Evolutionary conservation across 2,797 vertebrate genomes (phyloP), one percentile per base, ranked within the genome.

Genomic region (Gymnoscopelus microlampas): DNA sequence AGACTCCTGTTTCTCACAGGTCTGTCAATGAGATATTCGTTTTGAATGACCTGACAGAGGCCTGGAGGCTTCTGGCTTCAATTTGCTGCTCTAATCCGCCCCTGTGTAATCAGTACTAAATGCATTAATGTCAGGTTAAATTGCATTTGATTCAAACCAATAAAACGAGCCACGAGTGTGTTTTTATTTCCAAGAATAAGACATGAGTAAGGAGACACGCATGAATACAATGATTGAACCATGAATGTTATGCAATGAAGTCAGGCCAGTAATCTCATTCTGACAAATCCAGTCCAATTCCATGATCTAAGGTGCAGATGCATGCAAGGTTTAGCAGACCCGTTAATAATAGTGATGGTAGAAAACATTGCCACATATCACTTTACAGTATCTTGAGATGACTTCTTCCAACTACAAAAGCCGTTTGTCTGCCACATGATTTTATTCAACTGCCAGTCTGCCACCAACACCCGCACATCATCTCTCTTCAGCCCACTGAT

Each of bases 1-100:
- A 81, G 59, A 70, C 64, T 54, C 56, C 48, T 49, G 56, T 76
- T 66, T 85, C 57, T 63, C 54, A 53, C 53, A 60, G 63, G 65
- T 60, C n/a, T 71, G 63, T 80, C 71, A 72, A 48, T 7, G 13
- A 70, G 53, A 78, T 32, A n/a, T 44, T 44, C 63, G 51, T 6
- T 14, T 54, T 49, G 68, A 74, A 75, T 48, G 65, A 56, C 55
- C 53, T 19, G 19, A 3, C 14, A 24, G 65, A 29, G 55, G 60
- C 39, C 47, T 6, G 0, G 0, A 12, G 48, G n/a, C 56, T 64
- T 60, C 49, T 54, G 39, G 15, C 59, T 66, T 19, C 23, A 53
- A 70, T 39, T 14, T 9, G 71, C 19, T 53, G 29, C 19, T 60
- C 35, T 10, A 13, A 50, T 14, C n/a, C 11, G 12, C 70, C 71